phyloP scores from a whole-genome alignment of 2,113 vertebrate species.

The Eurystomus gularis region DNA sequence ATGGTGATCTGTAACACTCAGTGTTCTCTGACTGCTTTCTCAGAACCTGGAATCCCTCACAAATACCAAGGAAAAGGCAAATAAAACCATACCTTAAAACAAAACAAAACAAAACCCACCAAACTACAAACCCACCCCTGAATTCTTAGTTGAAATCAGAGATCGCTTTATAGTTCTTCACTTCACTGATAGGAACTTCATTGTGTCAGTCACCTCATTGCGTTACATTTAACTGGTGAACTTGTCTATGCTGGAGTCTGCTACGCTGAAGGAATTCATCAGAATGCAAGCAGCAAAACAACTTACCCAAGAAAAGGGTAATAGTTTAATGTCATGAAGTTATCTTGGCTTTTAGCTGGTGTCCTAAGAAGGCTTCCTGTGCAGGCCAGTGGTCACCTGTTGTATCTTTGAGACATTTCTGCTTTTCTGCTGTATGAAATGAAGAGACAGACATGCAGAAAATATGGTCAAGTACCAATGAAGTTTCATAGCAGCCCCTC shows the following conservation, averaged over 20 bases:
- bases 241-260: background rate
- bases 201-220: background rate
- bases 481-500: background rate
- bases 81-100: background rate
- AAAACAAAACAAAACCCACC: too few species aligned
- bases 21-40: background rate
- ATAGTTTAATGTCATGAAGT: background rate
- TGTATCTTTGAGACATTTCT: background rate
- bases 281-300: background rate
- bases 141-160: background rate
- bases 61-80: background rate
- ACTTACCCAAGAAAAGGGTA: background rate
- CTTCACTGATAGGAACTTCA: background rate
- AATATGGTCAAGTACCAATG: background rate
- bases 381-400: background rate
- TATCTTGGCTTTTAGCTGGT: background rate
- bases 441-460: background rate
- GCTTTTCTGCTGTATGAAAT: background rate
- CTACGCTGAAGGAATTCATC: background rate
- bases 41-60: background rate
- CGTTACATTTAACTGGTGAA: background rate
- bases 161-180: background rate
- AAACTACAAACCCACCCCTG: too few species aligned
- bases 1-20: background rate
- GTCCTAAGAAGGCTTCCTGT: background rate